Evolutionary conservation across 1,140 invertebrate genomes (phyloP).

Genomic region (Drosophila nigromelanica): DNA sequence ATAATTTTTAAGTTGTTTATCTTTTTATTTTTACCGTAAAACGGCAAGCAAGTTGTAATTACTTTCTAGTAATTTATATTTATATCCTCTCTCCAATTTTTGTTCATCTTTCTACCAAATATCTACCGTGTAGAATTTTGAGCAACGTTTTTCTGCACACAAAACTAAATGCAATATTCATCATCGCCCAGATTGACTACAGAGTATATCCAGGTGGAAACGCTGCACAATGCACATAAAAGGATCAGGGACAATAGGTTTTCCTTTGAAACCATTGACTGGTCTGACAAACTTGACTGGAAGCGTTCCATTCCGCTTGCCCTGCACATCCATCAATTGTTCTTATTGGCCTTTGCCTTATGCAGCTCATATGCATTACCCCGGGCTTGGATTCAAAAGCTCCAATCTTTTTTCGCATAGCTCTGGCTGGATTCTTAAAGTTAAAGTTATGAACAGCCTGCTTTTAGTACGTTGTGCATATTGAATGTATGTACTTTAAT

Average conservation of each 20-base stretch:
- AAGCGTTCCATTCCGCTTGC: background rate
- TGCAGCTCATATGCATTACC: constrained; percentile 6
- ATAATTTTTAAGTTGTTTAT: too few species aligned
- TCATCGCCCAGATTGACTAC: background rate
- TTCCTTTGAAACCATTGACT: constrained; percentile 10
- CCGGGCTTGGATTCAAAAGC: background rate
- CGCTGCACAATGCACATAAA: constrained; percentile 18
- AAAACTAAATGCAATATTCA: too few species aligned
- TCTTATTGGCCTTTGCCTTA: constrained; percentile 7
- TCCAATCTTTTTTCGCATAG: too few species aligned
- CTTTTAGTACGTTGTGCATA: background rate
- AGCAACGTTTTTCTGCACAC: too few species aligned
- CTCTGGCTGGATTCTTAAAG: background rate
- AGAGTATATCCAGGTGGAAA: background rate
- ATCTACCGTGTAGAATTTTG: too few species aligned
- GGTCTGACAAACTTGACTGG: background rate
- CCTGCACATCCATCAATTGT: constrained; percentile 2
- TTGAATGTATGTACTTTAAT: background rate
- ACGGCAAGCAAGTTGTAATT: too few species aligned
- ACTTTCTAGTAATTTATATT: too few species aligned
- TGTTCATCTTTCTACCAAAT: too few species aligned
- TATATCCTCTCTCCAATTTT: too few species aligned
- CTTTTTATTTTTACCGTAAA: too few species aligned
- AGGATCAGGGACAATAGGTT: constrained; percentile 14
- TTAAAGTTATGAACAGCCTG: background rate